Base-by-base conservation (phyloP, 1,140 invertebrate genomes). In the Carposina sasakii region DNA sequence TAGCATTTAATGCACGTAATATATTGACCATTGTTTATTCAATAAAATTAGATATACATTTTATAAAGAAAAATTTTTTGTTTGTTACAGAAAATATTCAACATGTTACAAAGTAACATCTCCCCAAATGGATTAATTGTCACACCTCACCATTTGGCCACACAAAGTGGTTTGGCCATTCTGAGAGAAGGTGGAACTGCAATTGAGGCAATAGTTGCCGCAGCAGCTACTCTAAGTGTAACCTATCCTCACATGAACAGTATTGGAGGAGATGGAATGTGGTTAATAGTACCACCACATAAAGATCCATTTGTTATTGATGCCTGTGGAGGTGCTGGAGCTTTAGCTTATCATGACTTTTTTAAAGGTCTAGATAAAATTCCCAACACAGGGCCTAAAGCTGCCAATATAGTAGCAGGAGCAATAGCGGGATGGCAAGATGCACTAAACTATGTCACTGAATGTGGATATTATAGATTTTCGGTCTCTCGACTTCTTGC, bases 191-290 rank as follows among this genome's bases (percentile, higher is more conserved):
- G 76, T 17, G 79, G 79, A 22, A 79, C 76, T 0, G 79, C 79
- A 1, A 72, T 83, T 44, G 76, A 81, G 57, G 79, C 79, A 2
- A 69, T 67, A 45, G 69, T 83, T 6, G 71, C 74, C 9, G 79
- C 79, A 2, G 79, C 79, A 8, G 76, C 79, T 10, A 81, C 76
- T 3, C 55, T 83, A 28, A 54, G 75, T 1, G 76, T 83, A 1
- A 72, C 79, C 3, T 77, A 76, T 50, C 79, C 79, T 17, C 74
- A 81, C 28, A 76, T 77, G 72, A 81, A 75, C 39, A 64, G 67
- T 37, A 79, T 83, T 37, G 79, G 76, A 17, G 76, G 76, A n/a
- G 79, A 83, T 46, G 59, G 67, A 1, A 77, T 81, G 37, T 83
- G 76, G 76, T 67, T 81, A 1, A 81, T 83, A 6, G 48, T 81